These are phyloP conservation scores for Chironomus tepperi DNA, from an alignment of 1,140 invertebrate species.

Conservation along the genomic window DNA sequence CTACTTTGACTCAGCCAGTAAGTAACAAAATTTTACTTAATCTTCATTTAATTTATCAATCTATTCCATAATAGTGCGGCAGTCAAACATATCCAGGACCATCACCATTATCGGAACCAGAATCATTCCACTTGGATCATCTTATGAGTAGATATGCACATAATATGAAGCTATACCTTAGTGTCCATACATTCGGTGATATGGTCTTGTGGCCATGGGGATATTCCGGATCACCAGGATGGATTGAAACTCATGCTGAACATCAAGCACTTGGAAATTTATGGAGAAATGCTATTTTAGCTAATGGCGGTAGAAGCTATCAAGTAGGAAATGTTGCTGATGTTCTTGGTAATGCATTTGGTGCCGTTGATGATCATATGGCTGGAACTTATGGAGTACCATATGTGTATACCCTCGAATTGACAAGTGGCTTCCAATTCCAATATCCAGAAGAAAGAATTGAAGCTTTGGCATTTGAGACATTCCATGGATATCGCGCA, in stretches of 20 bases:
- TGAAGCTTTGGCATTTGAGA: background rate
- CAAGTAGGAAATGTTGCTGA: slow-evolving; percentile 43
- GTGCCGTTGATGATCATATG: background rate
- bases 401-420: slow-evolving; percentile 11
- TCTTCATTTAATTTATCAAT: too few species aligned
- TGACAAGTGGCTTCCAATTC: slow-evolving; percentile 2
- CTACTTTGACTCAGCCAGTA: slow-evolving; percentile 23
- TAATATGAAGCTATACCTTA: slow-evolving; percentile 48
- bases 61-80: slow-evolving; percentile 40
- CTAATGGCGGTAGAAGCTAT: slow-evolving; percentile 43
- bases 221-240: slow-evolving; percentile 38
- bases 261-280: background rate
- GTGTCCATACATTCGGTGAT: slow-evolving; percentile 51
- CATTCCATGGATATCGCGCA: slow-evolving; percentile 6
- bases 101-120: slow-evolving; percentile 53
- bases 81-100: slow-evolving; percentile 40
- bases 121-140: slow-evolving; percentile 49
- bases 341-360: slow-evolving; percentile 30
- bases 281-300: slow-evolving; percentile 33
- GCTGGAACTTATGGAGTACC: background rate
- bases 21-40: too few species aligned
- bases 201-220: slow-evolving; percentile 57
- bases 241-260: background rate
- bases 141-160: slow-evolving; percentile 41
- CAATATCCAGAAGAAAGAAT: slow-evolving; percentile 23